phyloP scores from a whole-genome alignment of 2,113 vertebrate genomes.

The Atlantisia rogersi region DNA sequence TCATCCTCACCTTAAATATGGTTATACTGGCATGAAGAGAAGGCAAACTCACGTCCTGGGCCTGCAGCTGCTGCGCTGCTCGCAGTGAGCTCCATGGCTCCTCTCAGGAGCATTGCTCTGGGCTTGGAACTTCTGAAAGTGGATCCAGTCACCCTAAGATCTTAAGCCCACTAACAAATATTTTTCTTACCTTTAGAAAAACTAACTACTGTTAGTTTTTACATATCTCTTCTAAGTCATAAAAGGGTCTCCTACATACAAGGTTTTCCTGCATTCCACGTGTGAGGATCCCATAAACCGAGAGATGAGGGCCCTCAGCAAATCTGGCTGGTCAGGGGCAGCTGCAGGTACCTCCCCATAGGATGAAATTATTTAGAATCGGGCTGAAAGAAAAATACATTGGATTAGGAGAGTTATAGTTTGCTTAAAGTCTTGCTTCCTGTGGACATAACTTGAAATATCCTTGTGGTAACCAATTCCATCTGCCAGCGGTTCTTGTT shows the following conservation, averaged over 20 bases:
- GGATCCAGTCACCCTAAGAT: neutral
- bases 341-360: neutral
- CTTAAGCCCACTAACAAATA: neutral
- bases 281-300: fast-evolving
- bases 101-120: neutral
- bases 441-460: neutral
- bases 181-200: neutral
- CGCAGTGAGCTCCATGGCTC: neutral
- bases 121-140: neutral
- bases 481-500: neutral
- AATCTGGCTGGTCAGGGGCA: neutral
- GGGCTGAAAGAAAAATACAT: neutral
- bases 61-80: neutral
- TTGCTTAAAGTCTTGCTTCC: neutral
- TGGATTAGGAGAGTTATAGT: neutral
- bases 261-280: fast-evolving
- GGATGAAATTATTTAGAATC: neutral
- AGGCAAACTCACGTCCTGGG: no score
- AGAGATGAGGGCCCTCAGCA: neutral
- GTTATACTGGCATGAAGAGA: neutral
- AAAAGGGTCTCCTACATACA: neutral
- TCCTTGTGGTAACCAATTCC: neutral
- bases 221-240: neutral
- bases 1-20: neutral
- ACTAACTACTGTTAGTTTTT: neutral